phyloP scores from a whole-genome alignment of 2,888 invertebrate species.

The Phortica okadai region DNA sequence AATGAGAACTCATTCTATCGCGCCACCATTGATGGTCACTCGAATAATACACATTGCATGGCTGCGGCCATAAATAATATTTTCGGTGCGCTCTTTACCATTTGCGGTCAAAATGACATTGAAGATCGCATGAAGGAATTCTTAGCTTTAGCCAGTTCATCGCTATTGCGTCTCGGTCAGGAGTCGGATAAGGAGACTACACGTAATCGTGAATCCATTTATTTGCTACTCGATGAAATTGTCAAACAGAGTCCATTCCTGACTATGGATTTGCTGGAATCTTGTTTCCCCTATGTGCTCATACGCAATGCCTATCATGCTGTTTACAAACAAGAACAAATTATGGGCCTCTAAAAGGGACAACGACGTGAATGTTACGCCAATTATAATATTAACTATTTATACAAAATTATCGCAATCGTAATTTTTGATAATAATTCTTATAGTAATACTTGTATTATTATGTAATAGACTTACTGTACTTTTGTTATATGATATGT shows the following conservation, averaged over 20 bases:
- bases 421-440: background rate
- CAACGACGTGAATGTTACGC: constrained; percentile 9
- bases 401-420: constrained; percentile 7
- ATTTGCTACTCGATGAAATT: constrained; percentile 96
- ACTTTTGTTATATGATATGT: background rate
- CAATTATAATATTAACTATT: constrained; percentile 22
- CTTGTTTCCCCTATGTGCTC: constrained; percentile 98
- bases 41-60: constrained; percentile 99
- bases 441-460: background rate
- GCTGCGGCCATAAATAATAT: constrained; percentile 97
- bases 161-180: constrained; percentile 93
- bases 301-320: constrained; percentile 98
- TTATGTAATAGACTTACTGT: background rate
- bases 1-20: constrained; percentile 93
- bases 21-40: constrained; percentile 92
- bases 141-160: constrained; percentile 94
- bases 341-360: constrained; percentile 52
- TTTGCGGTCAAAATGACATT: constrained; percentile 96
- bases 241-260: constrained; percentile 98
- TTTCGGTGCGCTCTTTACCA: constrained; percentile 96
- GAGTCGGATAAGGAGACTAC: constrained; percentile 96
- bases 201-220: constrained; percentile 96
- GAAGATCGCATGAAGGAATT: constrained; percentile 99
- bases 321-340: constrained; percentile 92
- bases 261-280: constrained; percentile 98